These are phyloP conservation scores for Alfaro cultratus DNA, from an alignment of 2,797 vertebrate genomes.

Conservation along the genomic window DNA sequence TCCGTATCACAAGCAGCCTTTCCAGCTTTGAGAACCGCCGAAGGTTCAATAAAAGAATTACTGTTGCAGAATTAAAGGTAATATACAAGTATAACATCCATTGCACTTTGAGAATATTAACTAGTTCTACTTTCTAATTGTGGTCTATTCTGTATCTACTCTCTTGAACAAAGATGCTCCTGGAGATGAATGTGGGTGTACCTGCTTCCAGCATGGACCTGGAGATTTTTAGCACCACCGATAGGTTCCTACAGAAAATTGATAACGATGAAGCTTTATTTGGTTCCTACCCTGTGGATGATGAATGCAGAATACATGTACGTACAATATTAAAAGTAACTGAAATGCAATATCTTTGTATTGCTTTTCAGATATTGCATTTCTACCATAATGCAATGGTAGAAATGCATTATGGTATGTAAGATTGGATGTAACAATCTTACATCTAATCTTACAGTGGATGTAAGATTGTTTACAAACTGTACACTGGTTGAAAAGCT, in stretches of 20 bases:
- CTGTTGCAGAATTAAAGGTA: slow-evolving; percentile 90
- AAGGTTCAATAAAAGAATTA: slow-evolving; percentile 85
- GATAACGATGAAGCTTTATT: slow-evolving; percentile 87
- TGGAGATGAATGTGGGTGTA: slow-evolving; percentile 89
- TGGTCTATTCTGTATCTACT: background rate
- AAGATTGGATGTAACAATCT: too few species aligned
- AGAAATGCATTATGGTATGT: too few species aligned
- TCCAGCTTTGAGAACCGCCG: slow-evolving; percentile 82
- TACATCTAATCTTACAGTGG: too few species aligned
- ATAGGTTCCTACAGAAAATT: slow-evolving; percentile 84
- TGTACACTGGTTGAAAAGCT: background rate
- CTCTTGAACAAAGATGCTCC: slow-evolving; percentile 78
- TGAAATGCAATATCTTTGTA: background rate
- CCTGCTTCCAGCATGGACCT: slow-evolving; percentile 87
- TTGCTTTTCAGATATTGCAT: too few species aligned
- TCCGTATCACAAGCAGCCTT: slow-evolving; percentile 86
- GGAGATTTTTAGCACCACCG: slow-evolving; percentile 83
- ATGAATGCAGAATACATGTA: slow-evolving; percentile 91
- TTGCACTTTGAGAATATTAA: background rate
- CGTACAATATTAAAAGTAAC: slow-evolving; percentile 45
- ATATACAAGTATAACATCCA: slow-evolving; percentile 6
- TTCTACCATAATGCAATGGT: too few species aligned
- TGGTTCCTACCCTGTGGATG: slow-evolving; percentile 91
- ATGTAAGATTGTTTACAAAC: background rate
- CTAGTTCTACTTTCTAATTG: background rate